These are phyloP conservation scores for Scaptomyza cyrtandrae DNA, from an alignment of 2,888 invertebrate genomes.

Conservation along the genomic window DNA sequence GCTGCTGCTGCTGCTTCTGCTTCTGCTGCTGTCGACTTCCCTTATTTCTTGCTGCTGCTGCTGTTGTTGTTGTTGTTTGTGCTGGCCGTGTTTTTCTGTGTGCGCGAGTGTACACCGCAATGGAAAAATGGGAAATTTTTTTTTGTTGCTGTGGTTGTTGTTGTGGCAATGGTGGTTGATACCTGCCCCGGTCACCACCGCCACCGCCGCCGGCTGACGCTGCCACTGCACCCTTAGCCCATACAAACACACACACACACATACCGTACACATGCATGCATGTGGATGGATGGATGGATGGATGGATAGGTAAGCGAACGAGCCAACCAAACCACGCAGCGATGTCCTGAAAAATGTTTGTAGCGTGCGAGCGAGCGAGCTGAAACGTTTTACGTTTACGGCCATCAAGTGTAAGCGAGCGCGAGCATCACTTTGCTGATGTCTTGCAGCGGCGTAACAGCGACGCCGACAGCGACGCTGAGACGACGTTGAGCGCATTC, in stretches of 20 bases:
- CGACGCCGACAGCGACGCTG: constrained; percentile 42
- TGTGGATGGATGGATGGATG: constrained; percentile 25
- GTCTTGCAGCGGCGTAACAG: constrained; percentile 49
- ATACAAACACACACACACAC: constrained; percentile 41
- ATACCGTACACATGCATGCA: constrained; percentile 21
- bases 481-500: constrained; percentile 68
- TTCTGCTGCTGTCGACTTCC: constrained; percentile 41
- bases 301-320: constrained; percentile 64
- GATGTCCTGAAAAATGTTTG: constrained; percentile 53
- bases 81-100: constrained; percentile 50
- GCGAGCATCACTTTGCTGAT: constrained; percentile 6
- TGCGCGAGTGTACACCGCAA: constrained; percentile 78
- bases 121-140: constrained; percentile 84
- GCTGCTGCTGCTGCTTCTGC: constrained; percentile 15
- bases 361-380: constrained; percentile 47
- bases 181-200: constrained; percentile 73
- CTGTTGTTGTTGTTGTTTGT: constrained; percentile 25
- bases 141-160: constrained; percentile 83
- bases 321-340: constrained; percentile 77
- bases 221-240: constrained; percentile 76
- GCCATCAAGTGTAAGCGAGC: constrained; percentile 30
- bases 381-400: neutral
- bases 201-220: constrained; percentile 46
- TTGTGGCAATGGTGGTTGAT: constrained; percentile 84
- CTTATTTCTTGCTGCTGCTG: constrained; percentile 51